A percentile compares a stretch with the other conserved stretches of the same genome.
phyloP scores from a whole-genome alignment of 2,888 invertebrate genomes.

The Nephrotoma guestfalica region DNA sequence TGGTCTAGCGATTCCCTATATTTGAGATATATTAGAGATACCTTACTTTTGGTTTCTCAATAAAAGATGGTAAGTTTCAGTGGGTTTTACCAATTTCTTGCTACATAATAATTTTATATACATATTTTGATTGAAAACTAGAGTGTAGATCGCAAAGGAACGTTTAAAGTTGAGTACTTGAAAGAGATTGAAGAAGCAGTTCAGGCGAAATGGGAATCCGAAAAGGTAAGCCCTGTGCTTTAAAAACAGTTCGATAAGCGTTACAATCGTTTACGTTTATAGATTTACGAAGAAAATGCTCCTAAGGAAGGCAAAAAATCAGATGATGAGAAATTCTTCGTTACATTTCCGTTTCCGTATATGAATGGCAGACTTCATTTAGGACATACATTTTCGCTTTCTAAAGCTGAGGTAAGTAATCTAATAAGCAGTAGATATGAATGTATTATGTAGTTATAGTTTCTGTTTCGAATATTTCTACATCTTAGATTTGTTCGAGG shows the following conservation, averaged over 20 bases:
- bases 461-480: no score
- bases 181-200: slow-evolving; percentile 77
- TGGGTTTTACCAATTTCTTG: no score
- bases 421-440: neutral
- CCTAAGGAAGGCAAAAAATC: slow-evolving; percentile 41
- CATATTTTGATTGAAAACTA: neutral
- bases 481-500: no score
- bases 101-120: neutral
- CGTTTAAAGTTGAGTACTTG: slow-evolving; percentile 89
- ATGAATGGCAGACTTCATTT: slow-evolving; percentile 98
- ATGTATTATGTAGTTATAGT: no score
- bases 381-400: slow-evolving; percentile 92
- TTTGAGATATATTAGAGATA: no score
- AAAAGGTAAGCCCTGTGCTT: slow-evolving; percentile 36
- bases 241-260: neutral
- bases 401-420: slow-evolving; percentile 81
- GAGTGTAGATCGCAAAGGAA: slow-evolving; percentile 63
- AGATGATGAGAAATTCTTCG: slow-evolving; percentile 69
- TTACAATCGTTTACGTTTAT: neutral
- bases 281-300: slow-evolving; percentile 65
- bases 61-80: neutral
- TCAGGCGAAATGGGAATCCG: slow-evolving; percentile 72
- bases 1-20: no score
- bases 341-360: slow-evolving; percentile 96
- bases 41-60: neutral